Evolutionary conservation across 2,113 vertebrate species (phyloP), one percentile per base, ranked within the genome.

Genomic region (Lophochroa leadbeateri): DNA sequence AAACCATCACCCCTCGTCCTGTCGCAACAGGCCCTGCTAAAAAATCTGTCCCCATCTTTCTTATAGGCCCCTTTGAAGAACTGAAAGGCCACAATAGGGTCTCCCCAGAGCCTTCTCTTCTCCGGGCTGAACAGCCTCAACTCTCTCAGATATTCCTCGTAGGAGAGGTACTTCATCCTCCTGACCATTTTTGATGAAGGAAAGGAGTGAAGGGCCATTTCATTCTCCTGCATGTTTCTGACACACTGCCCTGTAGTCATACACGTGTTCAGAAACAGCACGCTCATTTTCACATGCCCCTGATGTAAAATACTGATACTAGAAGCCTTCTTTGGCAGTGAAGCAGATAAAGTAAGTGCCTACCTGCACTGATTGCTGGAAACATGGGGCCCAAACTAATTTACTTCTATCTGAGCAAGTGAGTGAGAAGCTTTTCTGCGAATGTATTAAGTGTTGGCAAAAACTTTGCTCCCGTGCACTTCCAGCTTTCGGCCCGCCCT

Each of bases 271-370:
- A 0, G 39, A 1, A 29, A 3, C 7, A 5, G 41, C 17, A 3
- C 10, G 2, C 0, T 2, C n/a, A 9, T 6, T 20, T 13, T 24
- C 18, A 2, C 1, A 1, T 0, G 12, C 1, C 3, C 2, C 25
- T 11, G 21, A 39, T 1, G 6, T 7, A 15, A 70, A 50, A 50
- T 29, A 21, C 10, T 5, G 25, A 15, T 8, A 28, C 14, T 21
- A 29, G 12, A 20, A 37, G 27, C 21, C 20, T 1, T 9, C 5
- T 31, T 13, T 2, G 52, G 35, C 24, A 10, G 19, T 1, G 43
- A 29, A 18, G 25, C 17, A 17, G n/a, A 9, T 20, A 35, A 3
- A 29, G 28, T 13, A 11, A 10, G 15, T 4, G 43, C 27, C 19
- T 7, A 25, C 44, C 41, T 2, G 35, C 43, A 0, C 47, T 29